Percentiles rank a stretch among this genome's conserved stretches.
Evolutionary conservation across 2,113 vertebrate species (phyloP).

Genomic region (Sterna hirundo): DNA sequence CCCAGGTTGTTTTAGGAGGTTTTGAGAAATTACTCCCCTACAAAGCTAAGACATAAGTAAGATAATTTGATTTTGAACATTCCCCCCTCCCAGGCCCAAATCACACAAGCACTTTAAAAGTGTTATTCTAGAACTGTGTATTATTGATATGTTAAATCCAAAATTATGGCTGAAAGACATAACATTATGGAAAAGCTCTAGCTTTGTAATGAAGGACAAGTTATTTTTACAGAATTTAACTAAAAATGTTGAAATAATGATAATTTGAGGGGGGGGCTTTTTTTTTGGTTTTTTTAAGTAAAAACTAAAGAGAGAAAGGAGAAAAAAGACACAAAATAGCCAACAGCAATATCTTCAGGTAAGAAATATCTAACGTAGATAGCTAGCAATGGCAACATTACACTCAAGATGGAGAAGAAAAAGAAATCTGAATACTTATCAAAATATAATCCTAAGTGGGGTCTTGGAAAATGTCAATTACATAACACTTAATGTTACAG

Average conservation of each 20-base stretch:
- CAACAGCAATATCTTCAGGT: background rate
- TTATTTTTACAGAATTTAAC: background rate
- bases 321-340: background rate
- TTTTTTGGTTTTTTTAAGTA: background rate
- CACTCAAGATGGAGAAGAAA: background rate
- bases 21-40: background rate
- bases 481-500: background rate
- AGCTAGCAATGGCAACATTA: background rate
- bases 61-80: background rate
- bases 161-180: background rate
- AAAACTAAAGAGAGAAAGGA: background rate
- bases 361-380: background rate
- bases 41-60: background rate
- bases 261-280: fast-evolving
- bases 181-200: background rate
- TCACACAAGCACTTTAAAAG: background rate
- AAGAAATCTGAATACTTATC: background rate
- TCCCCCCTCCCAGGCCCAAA: background rate
- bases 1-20: background rate
- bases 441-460: background rate
- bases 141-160: background rate
- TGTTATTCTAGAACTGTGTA: background rate
- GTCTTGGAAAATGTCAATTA: background rate
- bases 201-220: background rate
- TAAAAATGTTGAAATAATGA: background rate